phyloP scores from a whole-genome alignment of 1,140 invertebrate genomes.

The Stratiolaelaps scimitus region DNA sequence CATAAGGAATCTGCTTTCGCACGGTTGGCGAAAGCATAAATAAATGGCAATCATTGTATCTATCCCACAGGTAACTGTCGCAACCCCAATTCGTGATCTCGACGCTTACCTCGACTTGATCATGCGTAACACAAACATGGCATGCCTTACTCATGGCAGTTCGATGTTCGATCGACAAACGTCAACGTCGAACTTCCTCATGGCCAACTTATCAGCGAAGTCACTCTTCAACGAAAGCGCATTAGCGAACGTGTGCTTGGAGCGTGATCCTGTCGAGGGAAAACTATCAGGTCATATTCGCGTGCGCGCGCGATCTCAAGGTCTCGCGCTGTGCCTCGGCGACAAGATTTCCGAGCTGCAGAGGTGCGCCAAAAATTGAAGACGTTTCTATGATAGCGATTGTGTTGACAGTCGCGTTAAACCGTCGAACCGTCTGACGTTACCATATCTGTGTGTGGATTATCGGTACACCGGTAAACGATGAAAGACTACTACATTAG shows the following conservation, averaged over 20 bases:
- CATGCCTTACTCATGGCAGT: slow-evolving; percentile 90
- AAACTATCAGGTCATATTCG: slow-evolving; percentile 90
- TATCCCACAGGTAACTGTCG: slow-evolving; percentile 62
- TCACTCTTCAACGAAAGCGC: slow-evolving; percentile 99
- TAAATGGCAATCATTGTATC: no score
- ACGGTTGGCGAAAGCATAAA: no score
- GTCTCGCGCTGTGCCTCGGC: not conserved
- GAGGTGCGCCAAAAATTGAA: slow-evolving; percentile 4
- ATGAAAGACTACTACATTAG: no score
- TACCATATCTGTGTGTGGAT: no score
- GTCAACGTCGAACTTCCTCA: slow-evolving; percentile 96
- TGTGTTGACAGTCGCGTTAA: not conserved
- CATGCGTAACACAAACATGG: slow-evolving; percentile 93
- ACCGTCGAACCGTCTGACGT: no score
- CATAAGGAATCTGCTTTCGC: no score
- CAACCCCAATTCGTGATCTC: slow-evolving; percentile 82
- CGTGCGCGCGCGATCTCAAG: slow-evolving; percentile 78
- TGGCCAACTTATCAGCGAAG: slow-evolving; percentile 95
- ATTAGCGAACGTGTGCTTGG: slow-evolving; percentile 92
- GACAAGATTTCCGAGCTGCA: not conserved
- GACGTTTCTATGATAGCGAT: not conserved
- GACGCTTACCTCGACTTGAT: slow-evolving; percentile 84
- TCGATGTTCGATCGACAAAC: slow-evolving; percentile 51
- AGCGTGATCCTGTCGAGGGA: slow-evolving; percentile 70
- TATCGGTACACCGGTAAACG: no score